Evolutionary conservation across 2,797 vertebrate genomes (phyloP).

Genomic region (Clarias laeviceps): DNA sequence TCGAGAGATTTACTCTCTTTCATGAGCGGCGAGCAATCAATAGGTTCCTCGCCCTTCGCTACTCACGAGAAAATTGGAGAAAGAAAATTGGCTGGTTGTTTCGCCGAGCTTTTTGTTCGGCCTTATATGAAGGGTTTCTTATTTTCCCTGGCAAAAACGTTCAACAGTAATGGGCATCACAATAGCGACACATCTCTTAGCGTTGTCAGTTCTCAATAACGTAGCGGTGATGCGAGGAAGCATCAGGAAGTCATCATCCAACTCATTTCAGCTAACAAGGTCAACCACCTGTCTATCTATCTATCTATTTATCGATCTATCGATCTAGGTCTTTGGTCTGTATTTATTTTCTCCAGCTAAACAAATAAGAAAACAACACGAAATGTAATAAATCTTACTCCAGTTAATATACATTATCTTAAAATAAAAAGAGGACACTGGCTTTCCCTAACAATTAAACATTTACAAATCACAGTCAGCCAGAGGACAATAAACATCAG

Average conservation of each 20-base stretch:
- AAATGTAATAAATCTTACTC: not conserved
- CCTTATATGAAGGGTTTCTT: not conserved
- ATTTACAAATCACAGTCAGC: not conserved
- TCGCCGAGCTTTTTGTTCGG: not conserved
- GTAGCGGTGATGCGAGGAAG: not conserved
- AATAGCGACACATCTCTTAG: not conserved
- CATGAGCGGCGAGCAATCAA: constrained; percentile 1
- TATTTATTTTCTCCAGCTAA: not conserved
- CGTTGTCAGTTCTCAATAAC: not conserved
- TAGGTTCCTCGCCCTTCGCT: not conserved
- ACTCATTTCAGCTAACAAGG: too few species aligned
- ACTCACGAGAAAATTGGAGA: constrained; percentile 4
- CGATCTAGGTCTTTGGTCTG: not conserved
- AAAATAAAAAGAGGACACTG: constrained; percentile 6
- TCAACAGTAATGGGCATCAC: not conserved
- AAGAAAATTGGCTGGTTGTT: constrained; percentile 11
- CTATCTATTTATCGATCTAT: not conserved
- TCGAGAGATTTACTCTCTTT: constrained; percentile 15
- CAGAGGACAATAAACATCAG: constrained; percentile 2
- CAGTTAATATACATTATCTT: not conserved
- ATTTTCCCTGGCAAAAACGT: not conserved
- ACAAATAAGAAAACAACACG: not conserved
- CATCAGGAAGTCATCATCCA: not conserved
- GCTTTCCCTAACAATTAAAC: constrained; percentile 2
- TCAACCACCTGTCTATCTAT: not conserved